Percentiles rank a stretch among this genome's conserved stretches.
Evolutionary conservation across 2,797 vertebrate genomes (phyloP).

Genomic region (Valencia hispanica): DNA sequence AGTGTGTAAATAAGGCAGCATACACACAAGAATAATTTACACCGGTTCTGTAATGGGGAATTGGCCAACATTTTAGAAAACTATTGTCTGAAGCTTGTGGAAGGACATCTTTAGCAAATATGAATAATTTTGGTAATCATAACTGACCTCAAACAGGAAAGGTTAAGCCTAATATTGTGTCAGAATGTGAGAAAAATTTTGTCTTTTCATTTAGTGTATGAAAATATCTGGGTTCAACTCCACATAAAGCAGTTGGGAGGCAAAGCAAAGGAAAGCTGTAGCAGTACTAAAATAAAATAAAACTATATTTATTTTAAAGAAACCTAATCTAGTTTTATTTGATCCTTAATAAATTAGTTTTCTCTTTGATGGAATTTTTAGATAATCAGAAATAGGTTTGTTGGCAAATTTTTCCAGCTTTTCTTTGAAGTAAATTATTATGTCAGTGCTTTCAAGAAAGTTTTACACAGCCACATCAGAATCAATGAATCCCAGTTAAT

Average conservation of each 20-base stretch:
- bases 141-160: background rate
- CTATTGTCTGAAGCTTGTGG: background rate
- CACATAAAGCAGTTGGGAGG: background rate
- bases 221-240: background rate
- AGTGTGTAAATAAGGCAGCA: background rate
- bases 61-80: background rate
- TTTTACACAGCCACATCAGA: background rate
- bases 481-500: background rate
- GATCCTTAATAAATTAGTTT: background rate
- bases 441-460: background rate
- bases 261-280: slow-evolving; percentile 1
- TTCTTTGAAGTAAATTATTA: slow-evolving; percentile 12
- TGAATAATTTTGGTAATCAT: background rate
- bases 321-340: background rate
- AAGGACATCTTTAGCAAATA: background rate
- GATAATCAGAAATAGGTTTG: background rate
- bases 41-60: background rate
- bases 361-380: background rate
- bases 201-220: background rate
- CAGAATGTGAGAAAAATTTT: background rate
- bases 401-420: background rate
- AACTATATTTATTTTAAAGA: background rate
- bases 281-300: background rate
- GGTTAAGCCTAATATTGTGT: background rate
- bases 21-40: background rate